A percentile compares a stretch with the other conserved stretches of the same genome.
phyloP scores from a whole-genome alignment of 2,888 invertebrate species.

The Agriopis leucophaearia region DNA sequence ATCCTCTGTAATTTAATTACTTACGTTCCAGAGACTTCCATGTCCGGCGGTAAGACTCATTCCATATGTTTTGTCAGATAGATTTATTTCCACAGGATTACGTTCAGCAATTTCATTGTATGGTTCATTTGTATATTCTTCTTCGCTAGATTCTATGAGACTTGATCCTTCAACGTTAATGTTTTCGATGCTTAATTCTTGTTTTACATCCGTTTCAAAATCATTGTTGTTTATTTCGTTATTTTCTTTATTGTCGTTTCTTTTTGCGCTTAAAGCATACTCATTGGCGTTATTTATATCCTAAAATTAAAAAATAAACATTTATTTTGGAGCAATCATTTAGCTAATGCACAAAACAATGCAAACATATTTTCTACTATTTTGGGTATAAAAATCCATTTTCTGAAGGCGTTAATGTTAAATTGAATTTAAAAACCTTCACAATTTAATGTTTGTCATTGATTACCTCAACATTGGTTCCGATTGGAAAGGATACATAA shows the following conservation, averaged over 20 bases:
- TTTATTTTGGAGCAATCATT: background rate
- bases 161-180: background rate
- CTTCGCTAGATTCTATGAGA: background rate
- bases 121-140: background rate
- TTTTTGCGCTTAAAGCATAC: background rate
- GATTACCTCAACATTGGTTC: background rate
- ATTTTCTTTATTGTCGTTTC: background rate
- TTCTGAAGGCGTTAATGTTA: too few species aligned
- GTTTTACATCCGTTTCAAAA: background rate
- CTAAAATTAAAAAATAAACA: background rate
- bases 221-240: background rate
- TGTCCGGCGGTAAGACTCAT: background rate
- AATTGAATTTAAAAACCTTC: too few species aligned
- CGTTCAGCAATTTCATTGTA: background rate
- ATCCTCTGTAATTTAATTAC: background rate
- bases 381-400: background rate
- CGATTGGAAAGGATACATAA: background rate
- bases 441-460: background rate
- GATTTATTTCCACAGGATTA: background rate
- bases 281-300: background rate
- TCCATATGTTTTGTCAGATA: constrained; percentile 11
- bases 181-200: background rate
- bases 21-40: constrained; percentile 7
- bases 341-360: too few species aligned
- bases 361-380: background rate